Conservation (phyloP, 2,797 vertebrate genomes). For the Paramormyrops hopkinsi region DNA sequence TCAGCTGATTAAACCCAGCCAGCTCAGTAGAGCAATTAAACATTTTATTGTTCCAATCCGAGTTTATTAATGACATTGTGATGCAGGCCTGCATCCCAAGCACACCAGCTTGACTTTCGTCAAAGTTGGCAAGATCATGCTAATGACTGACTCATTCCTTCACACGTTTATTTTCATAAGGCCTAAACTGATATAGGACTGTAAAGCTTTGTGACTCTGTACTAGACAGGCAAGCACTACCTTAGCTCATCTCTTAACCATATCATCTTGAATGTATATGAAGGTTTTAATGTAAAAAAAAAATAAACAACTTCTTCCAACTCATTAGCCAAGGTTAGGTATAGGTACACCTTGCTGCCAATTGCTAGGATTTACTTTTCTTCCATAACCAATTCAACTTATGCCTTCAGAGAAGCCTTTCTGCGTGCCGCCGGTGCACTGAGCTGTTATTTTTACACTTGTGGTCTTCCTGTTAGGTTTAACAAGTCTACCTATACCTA, state of each 20-base stretch:
- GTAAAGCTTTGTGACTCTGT: not conserved
- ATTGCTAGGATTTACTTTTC: not conserved
- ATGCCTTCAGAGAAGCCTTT: not conserved
- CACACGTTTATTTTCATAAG: not conserved
- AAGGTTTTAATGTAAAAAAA: not conserved
- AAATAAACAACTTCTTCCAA: not conserved
- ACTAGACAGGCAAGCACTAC: not conserved
- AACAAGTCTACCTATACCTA: not conserved
- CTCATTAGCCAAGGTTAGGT: not conserved
- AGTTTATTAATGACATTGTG: not conserved
- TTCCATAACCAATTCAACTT: not conserved
- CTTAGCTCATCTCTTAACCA: not conserved
- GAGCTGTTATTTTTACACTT: not conserved
- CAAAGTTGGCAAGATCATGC: not conserved
- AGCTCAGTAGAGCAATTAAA: constrained; percentile 4
- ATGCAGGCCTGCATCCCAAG: not conserved
- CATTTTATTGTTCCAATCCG: not conserved
- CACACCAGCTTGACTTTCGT: not conserved
- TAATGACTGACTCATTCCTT: not conserved
- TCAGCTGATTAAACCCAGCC: not conserved
- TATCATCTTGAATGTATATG: not conserved
- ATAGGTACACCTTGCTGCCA: not conserved
- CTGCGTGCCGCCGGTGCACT: not conserved
- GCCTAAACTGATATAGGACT: not conserved
- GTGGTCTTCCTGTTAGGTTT: not conserved